Evolutionary conservation across 2,797 vertebrate species (phyloP), one percentile per base, ranked within the genome.

Genomic region (Trachurus trachurus): DNA sequence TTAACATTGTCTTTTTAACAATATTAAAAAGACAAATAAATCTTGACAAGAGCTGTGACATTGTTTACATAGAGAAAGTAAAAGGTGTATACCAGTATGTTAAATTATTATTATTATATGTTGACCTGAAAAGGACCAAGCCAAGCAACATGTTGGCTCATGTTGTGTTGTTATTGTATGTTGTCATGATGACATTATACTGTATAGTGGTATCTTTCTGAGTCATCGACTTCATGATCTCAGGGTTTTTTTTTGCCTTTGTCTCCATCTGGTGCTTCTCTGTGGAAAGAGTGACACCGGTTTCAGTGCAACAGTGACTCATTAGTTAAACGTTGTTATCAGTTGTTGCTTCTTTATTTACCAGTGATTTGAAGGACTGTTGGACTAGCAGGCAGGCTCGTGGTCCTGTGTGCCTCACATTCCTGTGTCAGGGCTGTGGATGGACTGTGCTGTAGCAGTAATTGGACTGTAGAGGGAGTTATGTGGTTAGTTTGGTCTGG

Each of bases 361-460:
- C n/a, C n/a, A 2, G 0, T 13, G 47, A 42, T 49, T 66, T 72
- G 31, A 66, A 34, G 37, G 63, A 64, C 47, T n/a, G 29, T 57
- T 62, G 16, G 56, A 31, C 59, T n/a, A 44, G 50, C 64, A 57
- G 22, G 16, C 34, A 40, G 8, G 10, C 37, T 22, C 54, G 57
- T 71, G 67, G 54, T 58, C 61, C 52, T 58, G 26, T 74, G 86
- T 92, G 86, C 86, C 87, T 42, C 10, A 6, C 71, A 89, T 92
- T 85, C 83, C 78, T 69, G 10, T 61, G 49, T 77, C 47, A 40
- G 6, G 12, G 39, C 26, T 34, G 4, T 16, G 1, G 2, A 19
- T 1, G 37, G 53, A 37, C 26, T 5, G 0, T 82, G 86, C 29
- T 22, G 34, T 67, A 44, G 49, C 83, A 45, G 47, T 40, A 19